phyloP scores from a whole-genome alignment of 2,888 invertebrate species.

The Drosophila buzzatii region DNA sequence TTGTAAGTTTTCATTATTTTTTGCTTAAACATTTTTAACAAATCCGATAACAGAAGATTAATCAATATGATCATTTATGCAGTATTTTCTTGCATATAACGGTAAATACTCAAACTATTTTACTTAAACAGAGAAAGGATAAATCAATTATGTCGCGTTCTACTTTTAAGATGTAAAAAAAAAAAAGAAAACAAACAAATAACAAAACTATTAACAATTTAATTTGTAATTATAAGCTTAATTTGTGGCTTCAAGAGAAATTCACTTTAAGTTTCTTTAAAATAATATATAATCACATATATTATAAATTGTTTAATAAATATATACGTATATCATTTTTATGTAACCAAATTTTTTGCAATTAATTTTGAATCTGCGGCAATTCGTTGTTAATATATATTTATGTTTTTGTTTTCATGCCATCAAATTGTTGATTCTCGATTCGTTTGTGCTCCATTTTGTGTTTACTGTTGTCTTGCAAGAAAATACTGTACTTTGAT shows the following conservation, averaged over 20 bases:
- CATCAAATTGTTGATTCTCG: constrained; percentile 34
- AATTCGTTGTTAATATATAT: constrained; percentile 35
- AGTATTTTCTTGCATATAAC: constrained; percentile 78
- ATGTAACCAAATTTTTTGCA: constrained; percentile 65
- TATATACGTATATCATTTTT: constrained; percentile 75
- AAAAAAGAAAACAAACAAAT: constrained; percentile 1
- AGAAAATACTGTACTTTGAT: constrained; percentile 68
- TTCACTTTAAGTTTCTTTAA: constrained; percentile 71
- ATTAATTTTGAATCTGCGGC: constrained; percentile 44
- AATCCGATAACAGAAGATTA: constrained; percentile 26
- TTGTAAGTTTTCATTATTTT: constrained; percentile 67
- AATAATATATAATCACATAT: constrained; percentile 67
- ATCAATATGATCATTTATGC: constrained; percentile 50
- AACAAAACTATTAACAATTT: constrained; percentile 31
- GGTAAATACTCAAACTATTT: constrained; percentile 49
- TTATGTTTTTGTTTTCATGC: constrained; percentile 16
- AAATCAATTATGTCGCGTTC: constrained; percentile 38
- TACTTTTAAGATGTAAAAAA: constrained; percentile 53
- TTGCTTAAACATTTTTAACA: constrained; percentile 48
- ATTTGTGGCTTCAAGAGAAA: constrained; percentile 48
- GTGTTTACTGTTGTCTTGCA: constrained; percentile 58
- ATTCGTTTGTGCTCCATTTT: constrained; percentile 31
- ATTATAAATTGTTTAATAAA: constrained; percentile 74
- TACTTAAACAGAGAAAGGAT: constrained; percentile 33
- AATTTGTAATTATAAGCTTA: constrained; percentile 49